These are phyloP conservation scores for Microtus californicus DNA, from an alignment of 2,797 vertebrate species.

Conservation along the genomic window DNA sequence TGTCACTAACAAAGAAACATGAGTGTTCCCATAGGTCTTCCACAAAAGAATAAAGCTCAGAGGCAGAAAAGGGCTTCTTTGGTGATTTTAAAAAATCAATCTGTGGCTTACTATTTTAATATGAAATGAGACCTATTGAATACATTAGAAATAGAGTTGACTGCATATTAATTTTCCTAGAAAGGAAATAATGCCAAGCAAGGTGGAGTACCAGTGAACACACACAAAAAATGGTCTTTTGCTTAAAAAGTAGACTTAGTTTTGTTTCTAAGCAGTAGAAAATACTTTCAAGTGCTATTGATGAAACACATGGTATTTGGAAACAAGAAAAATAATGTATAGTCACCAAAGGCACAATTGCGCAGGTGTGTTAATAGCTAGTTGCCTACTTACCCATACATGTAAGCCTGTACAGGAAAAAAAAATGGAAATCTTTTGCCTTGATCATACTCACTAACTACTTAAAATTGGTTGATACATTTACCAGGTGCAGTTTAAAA, in stretches of 20 bases:
- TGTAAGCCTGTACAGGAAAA: neutral
- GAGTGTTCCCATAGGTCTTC: neutral
- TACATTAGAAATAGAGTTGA: conserved; percentile 5
- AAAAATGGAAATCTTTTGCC: neutral
- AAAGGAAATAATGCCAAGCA: neutral
- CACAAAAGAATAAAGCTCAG: neutral
- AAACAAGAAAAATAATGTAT: conserved; percentile 37
- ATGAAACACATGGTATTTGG: neutral
- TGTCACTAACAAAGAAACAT: conserved; percentile 17
- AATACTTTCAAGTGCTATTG: conserved; percentile 21
- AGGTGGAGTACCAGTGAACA: conserved; percentile 14
- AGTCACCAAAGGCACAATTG: neutral
- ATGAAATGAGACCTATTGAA: neutral
- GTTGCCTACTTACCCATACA: neutral
- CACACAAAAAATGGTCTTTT: neutral
- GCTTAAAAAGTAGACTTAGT: neutral
- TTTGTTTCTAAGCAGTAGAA: neutral
- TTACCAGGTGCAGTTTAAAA: neutral
- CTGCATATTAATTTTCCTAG: neutral
- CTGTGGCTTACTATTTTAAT: conserved; percentile 39
- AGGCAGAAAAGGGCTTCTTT: neutral
- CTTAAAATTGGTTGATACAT: conserved; percentile 14
- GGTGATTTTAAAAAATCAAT: neutral
- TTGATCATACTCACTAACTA: neutral
- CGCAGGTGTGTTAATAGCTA: neutral